Conservation (phyloP, 2,888 invertebrate species). For the Mimumesa dahlbomi region DNA sequence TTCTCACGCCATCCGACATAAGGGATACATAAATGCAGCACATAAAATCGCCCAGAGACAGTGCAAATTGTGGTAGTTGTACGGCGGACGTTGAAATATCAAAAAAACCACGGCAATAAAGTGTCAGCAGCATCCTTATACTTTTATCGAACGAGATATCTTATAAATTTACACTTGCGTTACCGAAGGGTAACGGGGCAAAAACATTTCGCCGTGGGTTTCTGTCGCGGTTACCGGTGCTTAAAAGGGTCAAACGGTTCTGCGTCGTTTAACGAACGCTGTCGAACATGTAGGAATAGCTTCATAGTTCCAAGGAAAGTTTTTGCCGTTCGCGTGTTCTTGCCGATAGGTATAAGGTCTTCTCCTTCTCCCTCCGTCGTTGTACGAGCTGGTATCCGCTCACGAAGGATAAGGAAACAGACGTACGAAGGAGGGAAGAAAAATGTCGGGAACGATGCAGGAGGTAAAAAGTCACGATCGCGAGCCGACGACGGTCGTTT, state of each 20-base stretch:
- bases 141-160: slow-evolving; percentile 30
- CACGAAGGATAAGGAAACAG: slow-evolving; percentile 24
- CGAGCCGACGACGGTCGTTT: slow-evolving; percentile 29
- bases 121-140: slow-evolving; percentile 11
- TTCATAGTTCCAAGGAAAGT: slow-evolving; percentile 52
- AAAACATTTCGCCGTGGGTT: slow-evolving; percentile 15
- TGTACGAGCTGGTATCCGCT: not conserved
- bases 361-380: too few relatives aligned
- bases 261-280: slow-evolving; percentile 54
- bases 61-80: slow-evolving; percentile 17
- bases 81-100: not conserved
- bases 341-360: slow-evolving; percentile 7
- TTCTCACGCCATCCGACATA: not conserved
- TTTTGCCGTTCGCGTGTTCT: slow-evolving; percentile 32
- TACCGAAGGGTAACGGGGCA: slow-evolving; percentile 8
- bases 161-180: slow-evolving; percentile 50
- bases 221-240: slow-evolving; percentile 23
- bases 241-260: slow-evolving; percentile 49
- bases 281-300: slow-evolving; percentile 59
- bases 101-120: slow-evolving; percentile 14
- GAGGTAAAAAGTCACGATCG: slow-evolving; percentile 35
- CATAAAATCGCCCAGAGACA: slow-evolving; percentile 11
- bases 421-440: slow-evolving; percentile 32
- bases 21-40: not conserved
- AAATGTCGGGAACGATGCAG: slow-evolving; percentile 39